phyloP scores from a whole-genome alignment of 2,113 vertebrate species.

The Neogale vison region DNA sequence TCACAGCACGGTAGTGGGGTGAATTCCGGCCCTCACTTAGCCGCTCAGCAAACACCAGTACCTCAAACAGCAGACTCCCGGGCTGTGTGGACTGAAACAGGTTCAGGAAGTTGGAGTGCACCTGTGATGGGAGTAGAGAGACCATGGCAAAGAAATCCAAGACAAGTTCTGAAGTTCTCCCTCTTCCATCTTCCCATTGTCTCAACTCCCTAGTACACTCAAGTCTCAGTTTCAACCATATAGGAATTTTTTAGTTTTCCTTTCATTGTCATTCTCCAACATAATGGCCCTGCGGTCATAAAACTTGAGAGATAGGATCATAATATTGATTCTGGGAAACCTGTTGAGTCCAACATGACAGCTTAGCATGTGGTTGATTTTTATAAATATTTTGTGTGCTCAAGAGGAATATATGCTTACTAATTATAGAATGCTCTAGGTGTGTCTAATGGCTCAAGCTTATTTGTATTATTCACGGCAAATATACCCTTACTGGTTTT shows the following conservation, averaged over 20 bases:
- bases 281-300: not conserved
- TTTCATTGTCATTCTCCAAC: not conserved
- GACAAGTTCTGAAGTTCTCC: not conserved
- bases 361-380: not conserved
- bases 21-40: slow-evolving; percentile 63
- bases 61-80: not conserved
- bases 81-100: slow-evolving; percentile 50
- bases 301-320: not conserved
- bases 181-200: not conserved
- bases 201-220: not conserved
- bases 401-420: not conserved
- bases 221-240: not conserved
- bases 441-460: not conserved
- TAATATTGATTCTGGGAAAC: not conserved
- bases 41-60: slow-evolving; percentile 68
- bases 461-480: not conserved
- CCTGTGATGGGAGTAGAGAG: not conserved
- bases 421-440: not conserved
- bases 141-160: not conserved
- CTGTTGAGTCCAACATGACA: not conserved
- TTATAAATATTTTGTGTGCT: not conserved
- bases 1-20: slow-evolving; percentile 61
- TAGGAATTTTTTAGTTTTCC: not conserved
- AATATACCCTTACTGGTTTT: not conserved
- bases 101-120: slow-evolving; percentile 63